Evolutionary conservation across 2,888 invertebrate genomes (phyloP).

Genomic region (Euzophera pinguis): DNA sequence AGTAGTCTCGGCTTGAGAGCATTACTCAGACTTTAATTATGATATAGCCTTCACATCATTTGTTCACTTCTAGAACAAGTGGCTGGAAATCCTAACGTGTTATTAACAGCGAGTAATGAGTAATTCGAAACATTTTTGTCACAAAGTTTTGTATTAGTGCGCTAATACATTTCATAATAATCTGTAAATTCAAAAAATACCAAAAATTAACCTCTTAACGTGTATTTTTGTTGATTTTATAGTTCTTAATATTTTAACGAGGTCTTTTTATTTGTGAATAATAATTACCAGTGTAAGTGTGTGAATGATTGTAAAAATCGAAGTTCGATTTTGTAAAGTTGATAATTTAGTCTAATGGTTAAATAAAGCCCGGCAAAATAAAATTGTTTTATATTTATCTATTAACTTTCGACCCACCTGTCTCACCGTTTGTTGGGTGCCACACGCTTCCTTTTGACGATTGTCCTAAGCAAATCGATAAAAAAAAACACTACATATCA

Average conservation of each 20-base stretch:
- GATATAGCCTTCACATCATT: not conserved
- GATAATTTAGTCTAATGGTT: conserved; percentile 1
- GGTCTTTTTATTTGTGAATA: not conserved
- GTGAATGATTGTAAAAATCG: conserved; percentile 1
- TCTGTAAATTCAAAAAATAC: not conserved
- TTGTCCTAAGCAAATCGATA: not conserved
- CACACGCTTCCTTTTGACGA: not conserved
- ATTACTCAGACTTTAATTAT: conserved; percentile 6
- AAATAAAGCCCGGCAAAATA: conserved; percentile 12
- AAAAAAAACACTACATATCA: not conserved
- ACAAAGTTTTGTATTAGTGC: not conserved
- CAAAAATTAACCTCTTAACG: not conserved
- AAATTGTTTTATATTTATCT: not conserved
- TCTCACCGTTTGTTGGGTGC: not conserved
- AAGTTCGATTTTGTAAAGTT: not conserved
- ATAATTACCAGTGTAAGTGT: not conserved
- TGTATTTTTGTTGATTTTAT: conserved; percentile 5
- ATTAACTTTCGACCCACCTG: not conserved
- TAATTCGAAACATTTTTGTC: not conserved
- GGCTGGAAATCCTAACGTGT: not conserved
- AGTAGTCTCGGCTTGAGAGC: not conserved
- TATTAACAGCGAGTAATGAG: not conserved
- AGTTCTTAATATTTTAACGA: conserved; percentile 16
- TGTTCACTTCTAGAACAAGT: not conserved
- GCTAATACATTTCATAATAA: not conserved